Conservation (phyloP, 2,797 vertebrate genomes). For the Ctenosaura bakeri region DNA sequence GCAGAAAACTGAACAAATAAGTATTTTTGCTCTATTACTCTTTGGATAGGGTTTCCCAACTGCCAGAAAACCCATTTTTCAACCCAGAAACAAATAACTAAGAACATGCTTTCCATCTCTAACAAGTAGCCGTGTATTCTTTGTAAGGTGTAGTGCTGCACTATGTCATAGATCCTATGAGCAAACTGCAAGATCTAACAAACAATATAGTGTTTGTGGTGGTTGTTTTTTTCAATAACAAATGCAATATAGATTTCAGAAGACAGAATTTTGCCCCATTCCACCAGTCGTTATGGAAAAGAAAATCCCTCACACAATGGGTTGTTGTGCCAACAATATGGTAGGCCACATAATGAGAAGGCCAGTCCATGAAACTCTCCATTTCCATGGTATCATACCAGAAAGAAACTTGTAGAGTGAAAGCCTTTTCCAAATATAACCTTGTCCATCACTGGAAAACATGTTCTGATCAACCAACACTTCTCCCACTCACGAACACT, state of each 20-base stretch:
- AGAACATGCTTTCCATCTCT: not conserved
- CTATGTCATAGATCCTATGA: not conserved
- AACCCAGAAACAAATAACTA: not conserved
- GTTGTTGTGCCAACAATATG: not conserved
- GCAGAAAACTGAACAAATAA: no score
- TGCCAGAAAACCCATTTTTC: no score
- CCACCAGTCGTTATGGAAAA: no score
- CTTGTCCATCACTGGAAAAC: not conserved
- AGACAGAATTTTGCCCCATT: not conserved
- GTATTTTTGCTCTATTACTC: no score
- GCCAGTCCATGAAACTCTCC: not conserved
- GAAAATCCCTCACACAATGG: not conserved
- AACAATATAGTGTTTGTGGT: no score
- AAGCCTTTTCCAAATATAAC: not conserved
- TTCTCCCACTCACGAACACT: not conserved
- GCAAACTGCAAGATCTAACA: no score
- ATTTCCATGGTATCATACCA: conserved; percentile 14
- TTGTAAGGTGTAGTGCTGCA: not conserved
- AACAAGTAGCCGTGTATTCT: not conserved
- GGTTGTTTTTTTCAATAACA: not conserved
- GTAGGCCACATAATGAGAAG: not conserved
- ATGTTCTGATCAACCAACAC: not conserved
- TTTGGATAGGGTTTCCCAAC: no score
- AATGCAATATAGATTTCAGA: not conserved
- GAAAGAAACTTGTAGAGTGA: not conserved